A percentile compares a stretch with the other conserved stretches of the same genome.
These are phyloP conservation scores for Labrus mixtus DNA, from an alignment of 2,113 vertebrate species.

Conservation along the genomic window DNA sequence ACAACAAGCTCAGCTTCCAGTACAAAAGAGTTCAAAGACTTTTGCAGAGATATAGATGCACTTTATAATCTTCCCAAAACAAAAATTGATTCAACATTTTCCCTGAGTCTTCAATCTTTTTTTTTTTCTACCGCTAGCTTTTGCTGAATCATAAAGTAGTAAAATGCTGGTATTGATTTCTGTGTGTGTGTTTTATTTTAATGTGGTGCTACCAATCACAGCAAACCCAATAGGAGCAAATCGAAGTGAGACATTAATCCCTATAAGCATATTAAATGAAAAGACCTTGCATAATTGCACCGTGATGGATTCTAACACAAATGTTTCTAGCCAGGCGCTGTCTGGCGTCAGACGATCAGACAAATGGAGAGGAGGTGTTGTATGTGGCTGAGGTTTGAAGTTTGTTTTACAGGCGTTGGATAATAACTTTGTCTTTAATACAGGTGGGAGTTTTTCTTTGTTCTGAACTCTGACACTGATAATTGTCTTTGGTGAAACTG, in stretches of 20 bases:
- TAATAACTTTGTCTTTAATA: constrained; percentile 16
- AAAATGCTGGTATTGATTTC: constrained; percentile 29
- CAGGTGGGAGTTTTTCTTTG: too few species aligned
- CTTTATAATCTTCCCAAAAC: constrained; percentile 43
- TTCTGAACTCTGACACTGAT: constrained; percentile 12
- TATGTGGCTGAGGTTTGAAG: constrained; percentile 3
- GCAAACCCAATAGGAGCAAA: constrained; percentile 55
- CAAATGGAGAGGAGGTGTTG: neutral
- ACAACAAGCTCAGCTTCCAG: neutral
- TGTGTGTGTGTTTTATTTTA: constrained; percentile 20
- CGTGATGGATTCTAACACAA: constrained; percentile 20
- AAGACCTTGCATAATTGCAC: constrained; percentile 21
- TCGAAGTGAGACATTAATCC: constrained; percentile 59
- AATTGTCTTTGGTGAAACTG: neutral
- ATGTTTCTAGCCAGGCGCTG: constrained; percentile 14
- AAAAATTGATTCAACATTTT: constrained; percentile 40
- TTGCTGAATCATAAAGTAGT: constrained; percentile 35
- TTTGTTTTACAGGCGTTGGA: constrained; percentile 26
- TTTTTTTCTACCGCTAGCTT: neutral
- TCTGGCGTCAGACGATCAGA: constrained; percentile 9
- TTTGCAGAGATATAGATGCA: neutral
- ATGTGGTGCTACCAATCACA: constrained; percentile 33
- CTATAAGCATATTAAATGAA: constrained; percentile 42
- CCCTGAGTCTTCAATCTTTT: constrained; percentile 16
- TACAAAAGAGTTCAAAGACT: neutral